Evolutionary conservation across 2,888 invertebrate genomes (phyloP), one percentile per base, ranked within the genome.

Genomic region (Drosophila nr. perissopoda): DNA sequence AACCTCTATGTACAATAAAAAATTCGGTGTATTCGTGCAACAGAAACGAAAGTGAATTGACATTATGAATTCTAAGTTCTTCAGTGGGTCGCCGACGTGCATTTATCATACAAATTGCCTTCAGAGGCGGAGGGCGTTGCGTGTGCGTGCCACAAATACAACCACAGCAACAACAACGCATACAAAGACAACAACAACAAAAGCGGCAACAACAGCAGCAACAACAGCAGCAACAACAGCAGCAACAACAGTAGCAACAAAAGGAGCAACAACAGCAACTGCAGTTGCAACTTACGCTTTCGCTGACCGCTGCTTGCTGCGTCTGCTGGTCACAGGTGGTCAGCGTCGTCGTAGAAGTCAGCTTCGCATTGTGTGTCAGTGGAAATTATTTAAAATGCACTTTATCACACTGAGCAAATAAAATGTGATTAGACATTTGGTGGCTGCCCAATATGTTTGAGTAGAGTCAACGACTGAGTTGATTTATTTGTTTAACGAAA

Each of bases 271-370:
- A 46, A 16, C 38, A 46, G 8, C 51, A 10, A 13, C 34, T 58
- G n/a, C 83, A 58, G 72, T 70, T 81, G 81, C 76, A 59, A 82
- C 80, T 79, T 76, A 70, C 83, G 72, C 81, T 88, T 84, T 87
- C 89, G 84, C 87, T 53, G 89, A 79, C 70, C 79, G 84, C 56
- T 86, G 71, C 66, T 53, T 71, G 61, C 72, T 83, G 58, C 36
- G 70, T 62, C 46, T 80, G 48, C 74, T 80, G 70, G 71, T 87
- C 83, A 76, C 83, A 81, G 89, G 82, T 84, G 88, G 82, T 83
- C 69, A 65, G 36, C 61, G 51, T 56, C 57, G 63, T 18, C 57
- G 33, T 53, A 33, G 56, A 11, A 33, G 57, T 61, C 49, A 46
- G 42, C 49, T 59, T 73, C 29, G 66, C n/a, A 46, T 69, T 69